These are phyloP conservation scores for Cladorhizidae sp. DNA, from an alignment of 37 sponge, comb jelly and placozoan species.

Conservation along the genomic window DNA sequence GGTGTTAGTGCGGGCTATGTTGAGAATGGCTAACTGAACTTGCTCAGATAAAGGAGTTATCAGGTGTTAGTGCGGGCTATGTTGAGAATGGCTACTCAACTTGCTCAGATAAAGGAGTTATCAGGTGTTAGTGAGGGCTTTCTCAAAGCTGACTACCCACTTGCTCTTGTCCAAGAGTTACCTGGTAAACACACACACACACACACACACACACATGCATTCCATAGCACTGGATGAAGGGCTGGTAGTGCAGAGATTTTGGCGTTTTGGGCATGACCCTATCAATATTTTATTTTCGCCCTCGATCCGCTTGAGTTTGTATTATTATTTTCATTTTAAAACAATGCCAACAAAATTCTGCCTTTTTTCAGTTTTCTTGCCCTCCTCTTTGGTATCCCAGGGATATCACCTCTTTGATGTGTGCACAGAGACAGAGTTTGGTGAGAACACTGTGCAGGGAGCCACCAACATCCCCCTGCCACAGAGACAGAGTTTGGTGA, in stretches of 20 bases:
- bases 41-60: constrained; percentile 50
- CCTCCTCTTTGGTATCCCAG: constrained; percentile 10
- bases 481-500: constrained; percentile 48
- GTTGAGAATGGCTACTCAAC: constrained; percentile 37
- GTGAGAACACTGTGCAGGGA: constrained; percentile 46
- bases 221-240: no score
- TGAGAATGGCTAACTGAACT: no score
- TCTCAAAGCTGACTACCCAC: no score
- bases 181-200: constrained; percentile 32
- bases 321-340: background rate
- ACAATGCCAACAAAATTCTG: no score
- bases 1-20: no score
- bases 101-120: no score
- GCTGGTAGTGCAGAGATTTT: no score
- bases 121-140: no score
- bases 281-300: no score
- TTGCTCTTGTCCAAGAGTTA: constrained; percentile 20
- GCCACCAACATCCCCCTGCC: constrained; percentile 67
- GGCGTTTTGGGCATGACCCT: no score
- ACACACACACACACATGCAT: no score
- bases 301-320: no score
- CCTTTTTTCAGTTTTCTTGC: background rate
- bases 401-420: constrained; percentile 70
- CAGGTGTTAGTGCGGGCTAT: constrained; percentile 60
- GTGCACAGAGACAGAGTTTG: constrained; percentile 55